Percentiles rank a stretch among this genome's conserved stretches.
Conservation (phyloP, 2,113 vertebrate species). For the Triplophysa siluroides region DNA sequence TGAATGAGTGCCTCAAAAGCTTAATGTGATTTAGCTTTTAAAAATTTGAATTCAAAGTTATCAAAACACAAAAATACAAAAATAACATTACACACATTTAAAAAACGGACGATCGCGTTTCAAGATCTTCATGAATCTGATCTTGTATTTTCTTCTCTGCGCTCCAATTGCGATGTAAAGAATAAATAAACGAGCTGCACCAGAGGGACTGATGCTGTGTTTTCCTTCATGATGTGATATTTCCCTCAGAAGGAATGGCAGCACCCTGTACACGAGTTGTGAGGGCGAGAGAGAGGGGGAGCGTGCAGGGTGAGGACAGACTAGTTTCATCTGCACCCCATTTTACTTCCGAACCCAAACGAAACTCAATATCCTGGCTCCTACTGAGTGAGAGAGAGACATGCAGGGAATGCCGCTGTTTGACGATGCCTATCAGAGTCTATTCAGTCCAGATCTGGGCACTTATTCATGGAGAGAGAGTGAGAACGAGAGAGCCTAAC, state of each 20-base stretch:
- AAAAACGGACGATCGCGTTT: neutral
- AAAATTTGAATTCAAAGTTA: neutral
- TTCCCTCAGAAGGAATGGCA: constrained; percentile 45
- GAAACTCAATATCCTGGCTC: constrained; percentile 55
- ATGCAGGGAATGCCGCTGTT: constrained; percentile 26
- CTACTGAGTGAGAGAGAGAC: constrained; percentile 46
- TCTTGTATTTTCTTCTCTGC: constrained; percentile 22
- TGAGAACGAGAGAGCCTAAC: neutral
- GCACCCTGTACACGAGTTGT: constrained; percentile 14
- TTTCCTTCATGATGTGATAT: constrained; percentile 53
- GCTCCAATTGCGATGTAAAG: neutral
- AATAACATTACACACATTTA: neutral
- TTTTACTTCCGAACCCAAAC: constrained; percentile 54
- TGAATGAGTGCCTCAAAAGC: neutral
- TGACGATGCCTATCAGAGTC: constrained; percentile 39
- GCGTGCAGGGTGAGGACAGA: constrained; percentile 20
- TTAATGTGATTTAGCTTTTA: neutral
- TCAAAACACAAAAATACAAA: neutral
- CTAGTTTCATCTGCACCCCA: constrained; percentile 41
- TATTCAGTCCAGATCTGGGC: constrained; percentile 40
- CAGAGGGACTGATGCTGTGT: constrained; percentile 27
- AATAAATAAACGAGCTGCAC: constrained; percentile 36
- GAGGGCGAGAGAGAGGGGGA: neutral
- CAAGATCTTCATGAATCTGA: constrained; percentile 19
- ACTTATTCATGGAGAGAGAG: constrained; percentile 29